Conservation (phyloP, 2,113 vertebrate genomes). For the Emydura subglobosa region DNA sequence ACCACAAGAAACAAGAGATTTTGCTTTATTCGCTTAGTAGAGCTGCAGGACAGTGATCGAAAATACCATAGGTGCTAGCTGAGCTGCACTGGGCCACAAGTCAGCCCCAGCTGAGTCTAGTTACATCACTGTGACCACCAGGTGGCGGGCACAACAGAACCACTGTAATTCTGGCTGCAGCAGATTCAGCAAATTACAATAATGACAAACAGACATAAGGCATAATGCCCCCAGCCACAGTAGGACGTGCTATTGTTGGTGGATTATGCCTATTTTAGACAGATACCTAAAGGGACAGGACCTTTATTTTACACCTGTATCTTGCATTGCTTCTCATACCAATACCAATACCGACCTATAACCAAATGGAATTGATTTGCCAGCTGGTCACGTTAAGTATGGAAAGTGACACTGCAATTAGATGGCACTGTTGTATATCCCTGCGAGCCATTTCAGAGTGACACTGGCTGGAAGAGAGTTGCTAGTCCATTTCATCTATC, state of each 20-base stretch:
- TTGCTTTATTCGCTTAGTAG: background rate
- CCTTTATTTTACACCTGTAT: background rate
- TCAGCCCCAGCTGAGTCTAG: background rate
- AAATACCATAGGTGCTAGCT: background rate
- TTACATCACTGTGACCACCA: background rate
- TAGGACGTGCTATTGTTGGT: background rate
- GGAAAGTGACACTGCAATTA: background rate
- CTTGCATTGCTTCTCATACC: background rate
- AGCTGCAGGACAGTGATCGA: background rate
- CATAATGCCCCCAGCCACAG: background rate
- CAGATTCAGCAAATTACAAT: background rate
- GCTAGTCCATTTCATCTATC: background rate
- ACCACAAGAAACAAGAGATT: background rate
- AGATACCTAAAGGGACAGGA: background rate
- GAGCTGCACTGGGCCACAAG: background rate
- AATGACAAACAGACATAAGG: background rate
- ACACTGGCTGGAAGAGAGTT: background rate
- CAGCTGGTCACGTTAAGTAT: background rate
- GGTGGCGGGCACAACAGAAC: background rate
- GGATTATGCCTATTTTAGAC: background rate
- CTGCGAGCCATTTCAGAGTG: background rate
- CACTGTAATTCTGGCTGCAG: rapidly evolving
- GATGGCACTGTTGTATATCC: background rate
- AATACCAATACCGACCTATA: background rate
- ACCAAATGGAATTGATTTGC: too few relatives aligned